Evolutionary conservation across 2,888 invertebrate genomes (phyloP), one percentile per base, ranked within the genome.

Genomic region (Eutolmus rufibarbis): DNA sequence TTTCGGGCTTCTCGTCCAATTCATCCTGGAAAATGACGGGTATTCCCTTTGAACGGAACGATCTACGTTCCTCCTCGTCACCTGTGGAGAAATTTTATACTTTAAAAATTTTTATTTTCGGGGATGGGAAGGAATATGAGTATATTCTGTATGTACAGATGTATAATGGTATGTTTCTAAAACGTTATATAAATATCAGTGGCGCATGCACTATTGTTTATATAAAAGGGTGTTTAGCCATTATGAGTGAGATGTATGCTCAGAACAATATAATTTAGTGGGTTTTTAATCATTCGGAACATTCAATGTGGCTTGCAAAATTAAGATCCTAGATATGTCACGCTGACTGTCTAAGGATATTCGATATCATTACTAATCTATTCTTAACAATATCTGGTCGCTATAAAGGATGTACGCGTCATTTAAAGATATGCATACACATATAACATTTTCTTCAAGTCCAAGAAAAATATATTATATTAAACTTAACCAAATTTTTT

Each of bases 1-100:
- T 96, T 92, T 97, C 97, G 0, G 97, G 97, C 90, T 98, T 96
- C 91, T 98, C 98, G 90, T 98, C 98, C 74, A 99, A 94, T 92
- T 99, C 99, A 92, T 99, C 98, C 92, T 97, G 97, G 93, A 99
- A 98, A 91, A 99, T 99, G 57, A 99, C 98, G 0, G 99, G 99
- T 90, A 98, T 98, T 84, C 95, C 95, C 92, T 96, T 97, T 90
- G 96, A 96, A 81, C 97, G 95, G 93, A 97, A 96, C 89, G 96
- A 96, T 91, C 96, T 96, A 23, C 97, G 94, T 90, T 97, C 97
- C 90, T 97, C 97, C 90, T 97, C 96, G 91, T 95, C 95, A 43
- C 95, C 95, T 89, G 93, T 92, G 86, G 85, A 46, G 8, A 28
- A 77, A 23, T 56, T 34, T 46, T 19, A 0, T n/a, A 85, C 31